Conservation (phyloP, 2,113 vertebrate genomes). For the Leptobrachium ailaonicum region DNA sequence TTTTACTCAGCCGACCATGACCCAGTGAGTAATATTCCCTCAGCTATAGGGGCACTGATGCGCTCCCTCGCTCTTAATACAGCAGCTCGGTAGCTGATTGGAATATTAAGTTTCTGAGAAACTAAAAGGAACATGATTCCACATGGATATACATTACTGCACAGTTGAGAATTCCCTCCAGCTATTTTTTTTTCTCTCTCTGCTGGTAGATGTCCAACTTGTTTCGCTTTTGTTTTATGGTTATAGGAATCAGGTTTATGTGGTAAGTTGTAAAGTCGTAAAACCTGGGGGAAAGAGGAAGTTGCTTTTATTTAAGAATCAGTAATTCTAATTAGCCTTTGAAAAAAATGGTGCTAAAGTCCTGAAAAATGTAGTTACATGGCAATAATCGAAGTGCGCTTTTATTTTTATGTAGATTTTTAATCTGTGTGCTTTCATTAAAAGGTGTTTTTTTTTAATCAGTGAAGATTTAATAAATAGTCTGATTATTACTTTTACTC, state of each 20-base stretch:
- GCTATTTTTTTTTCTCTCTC: conserved; percentile 64
- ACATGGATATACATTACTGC: conserved; percentile 59
- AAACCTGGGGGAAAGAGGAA: conserved; percentile 59
- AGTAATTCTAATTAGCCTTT: conserved; percentile 63
- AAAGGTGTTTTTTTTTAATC: no score
- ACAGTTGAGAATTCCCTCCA: conserved; percentile 67
- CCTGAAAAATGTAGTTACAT: conserved; percentile 8
- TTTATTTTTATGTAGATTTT: no score
- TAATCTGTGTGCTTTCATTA: no score
- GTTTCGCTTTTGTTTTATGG: conserved; percentile 79
- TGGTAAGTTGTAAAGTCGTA: conserved; percentile 76
- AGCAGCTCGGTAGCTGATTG: conserved; percentile 76
- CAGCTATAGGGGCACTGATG: conserved; percentile 83
- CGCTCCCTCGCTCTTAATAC: conserved; percentile 80
- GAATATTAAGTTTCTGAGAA: conserved; percentile 84
- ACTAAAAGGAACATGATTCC: conserved; percentile 63
- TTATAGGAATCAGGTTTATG: conserved; percentile 79
- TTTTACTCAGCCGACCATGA: conserved; percentile 94
- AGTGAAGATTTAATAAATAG: no score
- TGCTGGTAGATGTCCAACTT: conserved; percentile 71
- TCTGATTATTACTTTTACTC: no score
- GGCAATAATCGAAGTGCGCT: conserved; percentile 10
- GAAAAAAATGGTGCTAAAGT: conserved; percentile 42
- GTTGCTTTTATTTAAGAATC: conserved; percentile 66
- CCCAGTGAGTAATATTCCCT: conserved; percentile 92